These are phyloP conservation scores for Scaptomyza tumidula DNA, from an alignment of 2,888 invertebrate species.

Conservation along the genomic window DNA sequence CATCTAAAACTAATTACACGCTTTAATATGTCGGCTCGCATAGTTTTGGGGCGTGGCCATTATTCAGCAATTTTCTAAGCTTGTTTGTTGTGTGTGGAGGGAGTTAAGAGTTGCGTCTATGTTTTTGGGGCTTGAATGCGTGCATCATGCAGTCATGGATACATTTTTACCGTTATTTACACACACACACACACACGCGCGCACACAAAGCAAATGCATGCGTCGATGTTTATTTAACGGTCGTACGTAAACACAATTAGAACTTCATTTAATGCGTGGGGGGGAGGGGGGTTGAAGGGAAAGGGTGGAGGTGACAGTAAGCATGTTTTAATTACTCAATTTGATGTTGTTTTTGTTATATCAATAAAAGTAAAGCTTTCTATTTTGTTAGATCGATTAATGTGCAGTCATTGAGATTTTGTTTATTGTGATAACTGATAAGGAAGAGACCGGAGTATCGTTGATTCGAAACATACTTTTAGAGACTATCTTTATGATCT, in stretches of 20 bases:
- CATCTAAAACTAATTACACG: slow-evolving; percentile 72
- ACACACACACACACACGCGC: slow-evolving; percentile 6
- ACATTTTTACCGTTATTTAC: slow-evolving; percentile 62
- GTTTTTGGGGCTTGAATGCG: slow-evolving; percentile 51
- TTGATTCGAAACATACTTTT: too few relatives aligned
- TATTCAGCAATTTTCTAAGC: slow-evolving; percentile 62
- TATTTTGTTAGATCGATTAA: slow-evolving; percentile 53
- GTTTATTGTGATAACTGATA: background rate
- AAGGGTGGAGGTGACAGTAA: slow-evolving; percentile 33
- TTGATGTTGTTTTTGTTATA: slow-evolving; percentile 34
- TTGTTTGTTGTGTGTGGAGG: background rate
- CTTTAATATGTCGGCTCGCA: slow-evolving; percentile 64
- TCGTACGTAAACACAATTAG: slow-evolving; percentile 66
- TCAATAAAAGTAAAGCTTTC: slow-evolving; percentile 46
- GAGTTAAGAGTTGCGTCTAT: background rate
- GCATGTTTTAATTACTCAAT: slow-evolving; percentile 65
- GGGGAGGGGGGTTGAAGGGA: too few relatives aligned
- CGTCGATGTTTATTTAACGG: slow-evolving; percentile 68
- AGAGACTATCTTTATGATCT: background rate
- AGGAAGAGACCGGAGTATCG: too few relatives aligned
- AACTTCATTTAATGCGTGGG: slow-evolving; percentile 36
- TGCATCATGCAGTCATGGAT: slow-evolving; percentile 69
- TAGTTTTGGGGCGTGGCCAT: slow-evolving; percentile 61
- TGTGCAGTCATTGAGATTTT: slow-evolving; percentile 17
- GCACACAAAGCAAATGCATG: slow-evolving; percentile 30